Base-by-base conservation (phyloP, 2,888 invertebrate genomes). In the Enchytraeus crypticus region DNA sequence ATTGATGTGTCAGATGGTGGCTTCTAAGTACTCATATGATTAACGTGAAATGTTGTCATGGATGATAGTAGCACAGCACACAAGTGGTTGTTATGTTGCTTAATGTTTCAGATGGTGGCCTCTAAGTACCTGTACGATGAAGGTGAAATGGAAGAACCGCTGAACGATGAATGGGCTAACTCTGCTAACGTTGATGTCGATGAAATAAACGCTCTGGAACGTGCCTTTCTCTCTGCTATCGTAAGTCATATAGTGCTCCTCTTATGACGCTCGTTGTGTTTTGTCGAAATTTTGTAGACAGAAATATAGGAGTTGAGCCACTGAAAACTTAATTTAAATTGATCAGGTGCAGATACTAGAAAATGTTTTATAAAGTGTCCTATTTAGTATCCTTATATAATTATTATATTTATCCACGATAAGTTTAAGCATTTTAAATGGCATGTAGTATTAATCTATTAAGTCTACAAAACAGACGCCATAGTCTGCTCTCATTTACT, bases 111-210 rank as follows among this genome's bases (percentile, higher is more conserved):
- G 93, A 89, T 96, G 88, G 88, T 96, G 71, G 93, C 96, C 59
- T 92, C 91, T 73, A 97, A 97, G 82, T 95, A 91, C 80, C 82
- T 92, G 70, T 89, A 93, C 80, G 92, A 93, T 73, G 89, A 90
- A 73, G 92, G 92, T 46, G 90, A 90, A 75, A 88, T 89, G 66
- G 92, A 92, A 74, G 91, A 92, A 78, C 89, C 91, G 66, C 86
- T 89, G 75, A 87, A 92, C 75, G 86, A 88, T 60, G 92, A 93
- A 80, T 97, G 96, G 95, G 93, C 96, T 18, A 84, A 85, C 64
- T 88, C 90, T 47, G 89, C 88, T 18, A 86, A 87, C 63, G 82
- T 92, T 69, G 83, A 85, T 63, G 82, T 87, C 29, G 83, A 84
- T 61, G 83, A 86, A 71, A 83, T 97, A 60, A 91, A 91, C 77